phyloP scores from a whole-genome alignment of 1,140 invertebrate species.

The Drosophila paulistorum region DNA sequence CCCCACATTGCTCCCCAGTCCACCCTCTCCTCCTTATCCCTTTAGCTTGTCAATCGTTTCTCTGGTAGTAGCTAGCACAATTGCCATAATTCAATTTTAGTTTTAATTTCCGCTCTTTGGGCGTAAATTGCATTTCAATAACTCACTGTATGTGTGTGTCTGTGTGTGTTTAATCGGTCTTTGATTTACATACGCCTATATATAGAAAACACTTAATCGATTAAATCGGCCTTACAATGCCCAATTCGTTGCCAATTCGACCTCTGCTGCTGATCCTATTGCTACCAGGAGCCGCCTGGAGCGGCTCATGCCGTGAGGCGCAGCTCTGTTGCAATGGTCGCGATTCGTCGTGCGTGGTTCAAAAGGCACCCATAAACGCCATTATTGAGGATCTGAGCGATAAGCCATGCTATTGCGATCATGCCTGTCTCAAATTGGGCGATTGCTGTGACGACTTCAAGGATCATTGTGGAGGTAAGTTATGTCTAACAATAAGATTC shows the following conservation, averaged over 20 bases:
- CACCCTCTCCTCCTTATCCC: neutral
- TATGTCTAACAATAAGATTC: no score
- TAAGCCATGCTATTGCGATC: constrained; percentile 94
- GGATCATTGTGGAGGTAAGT: constrained; percentile 92
- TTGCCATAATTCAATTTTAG: constrained; percentile 80
- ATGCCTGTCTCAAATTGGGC: constrained; percentile 92
- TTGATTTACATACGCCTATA: constrained; percentile 8
- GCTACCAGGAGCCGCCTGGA: constrained; percentile 37
- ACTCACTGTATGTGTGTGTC: constrained; percentile 7
- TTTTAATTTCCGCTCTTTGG: constrained; percentile 77
- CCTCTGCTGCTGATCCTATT: constrained; percentile 31
- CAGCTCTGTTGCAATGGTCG: constrained; percentile 91
- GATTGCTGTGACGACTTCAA: constrained; percentile 94
- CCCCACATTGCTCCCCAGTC: neutral
- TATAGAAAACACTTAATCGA: constrained; percentile 31
- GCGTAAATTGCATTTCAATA: constrained; percentile 73
- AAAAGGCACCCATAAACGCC: constrained; percentile 91
- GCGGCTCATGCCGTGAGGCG: constrained; percentile 89
- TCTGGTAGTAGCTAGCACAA: constrained; percentile 34
- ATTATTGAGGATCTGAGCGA: constrained; percentile 91
- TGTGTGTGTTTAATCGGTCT: constrained; percentile 25
- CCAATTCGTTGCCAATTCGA: constrained; percentile 7
- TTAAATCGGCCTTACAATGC: constrained; percentile 8
- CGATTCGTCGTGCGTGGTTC: constrained; percentile 93
- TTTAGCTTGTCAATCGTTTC: neutral